phyloP scores from a whole-genome alignment of 37 sponge, comb jelly and placozoan genomes.

The Beroe forskalii region DNA sequence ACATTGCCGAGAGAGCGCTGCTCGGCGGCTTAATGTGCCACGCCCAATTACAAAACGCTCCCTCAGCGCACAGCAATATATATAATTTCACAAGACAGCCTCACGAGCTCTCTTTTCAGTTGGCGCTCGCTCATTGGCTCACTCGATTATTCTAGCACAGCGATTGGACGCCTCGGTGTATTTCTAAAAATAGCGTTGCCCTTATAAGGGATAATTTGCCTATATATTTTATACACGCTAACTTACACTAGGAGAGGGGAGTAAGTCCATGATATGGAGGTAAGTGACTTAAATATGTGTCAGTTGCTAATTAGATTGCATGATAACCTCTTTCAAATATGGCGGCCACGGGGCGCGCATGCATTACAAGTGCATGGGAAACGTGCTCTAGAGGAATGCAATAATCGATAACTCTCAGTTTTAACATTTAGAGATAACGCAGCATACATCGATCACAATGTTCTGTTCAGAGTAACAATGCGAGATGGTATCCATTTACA shows the following conservation, averaged over 20 bases:
- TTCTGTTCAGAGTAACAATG: too few relatives aligned
- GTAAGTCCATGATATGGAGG: background rate
- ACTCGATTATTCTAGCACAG: too few relatives aligned
- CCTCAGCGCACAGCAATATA: background rate
- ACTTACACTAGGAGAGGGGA: slow-evolving; percentile 31
- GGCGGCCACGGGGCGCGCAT: too few relatives aligned
- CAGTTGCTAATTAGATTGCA: background rate
- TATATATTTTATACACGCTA: slow-evolving; percentile 18
- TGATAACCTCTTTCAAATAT: too few relatives aligned
- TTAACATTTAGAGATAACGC: too few relatives aligned
- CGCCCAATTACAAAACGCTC: background rate
- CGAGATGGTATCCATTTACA: too few relatives aligned
- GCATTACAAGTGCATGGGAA: too few relatives aligned
- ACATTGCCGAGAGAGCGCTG: too few relatives aligned
- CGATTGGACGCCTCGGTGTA: slow-evolving; percentile 31
- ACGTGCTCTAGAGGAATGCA: too few relatives aligned
- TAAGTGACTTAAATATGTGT: slow-evolving; percentile 1
- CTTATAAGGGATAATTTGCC: slow-evolving; percentile 29
- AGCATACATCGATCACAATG: too few relatives aligned
- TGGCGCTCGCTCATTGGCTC: slow-evolving; percentile 15
- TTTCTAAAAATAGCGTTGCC: slow-evolving; percentile 50
- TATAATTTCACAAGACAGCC: slow-evolving; percentile 14
- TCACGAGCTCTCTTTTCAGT: background rate
- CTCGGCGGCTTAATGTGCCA: background rate
- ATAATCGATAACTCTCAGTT: too few relatives aligned